These are phyloP conservation scores for Perdita meconis DNA, from an alignment of 2,888 invertebrate genomes.

Conservation along the genomic window DNA sequence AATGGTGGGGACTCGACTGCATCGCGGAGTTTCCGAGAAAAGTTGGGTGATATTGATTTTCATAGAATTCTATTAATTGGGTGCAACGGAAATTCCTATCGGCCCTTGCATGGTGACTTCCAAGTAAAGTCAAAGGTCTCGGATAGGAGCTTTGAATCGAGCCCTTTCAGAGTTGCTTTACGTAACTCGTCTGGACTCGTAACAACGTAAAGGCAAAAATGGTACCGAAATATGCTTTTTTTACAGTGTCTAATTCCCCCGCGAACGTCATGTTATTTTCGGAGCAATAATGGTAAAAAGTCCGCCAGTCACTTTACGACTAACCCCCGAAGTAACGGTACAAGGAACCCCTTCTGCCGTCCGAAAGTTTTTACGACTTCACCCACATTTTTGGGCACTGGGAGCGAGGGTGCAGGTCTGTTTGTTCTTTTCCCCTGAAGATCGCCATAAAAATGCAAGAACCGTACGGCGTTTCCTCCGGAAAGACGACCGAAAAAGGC, in stretches of 20 bases:
- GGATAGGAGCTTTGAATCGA: no score
- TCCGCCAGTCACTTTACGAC: slow-evolving; percentile 22
- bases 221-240: slow-evolving; percentile 11
- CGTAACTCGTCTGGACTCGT: no score
- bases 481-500: slow-evolving; percentile 10
- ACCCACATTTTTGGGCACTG: slow-evolving; percentile 67
- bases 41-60: no score
- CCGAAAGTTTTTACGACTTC: slow-evolving; percentile 68
- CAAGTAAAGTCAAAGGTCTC: no score
- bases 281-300: slow-evolving; percentile 45
- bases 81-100: no score
- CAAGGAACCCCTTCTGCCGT: slow-evolving; percentile 54
- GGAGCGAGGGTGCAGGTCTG: slow-evolving; percentile 47
- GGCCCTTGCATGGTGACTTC: no score
- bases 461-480: slow-evolving; percentile 61
- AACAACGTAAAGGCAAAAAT: no score
- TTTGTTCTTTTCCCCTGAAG: slow-evolving; percentile 33
- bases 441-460: slow-evolving; percentile 73
- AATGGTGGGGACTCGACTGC: no score
- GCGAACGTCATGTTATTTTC: neutral
- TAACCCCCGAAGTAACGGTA: slow-evolving; percentile 32
- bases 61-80: no score
- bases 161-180: no score
- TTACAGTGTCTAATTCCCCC: neutral
- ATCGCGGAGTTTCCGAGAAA: no score